Base-by-base conservation (phyloP, 2,797 vertebrate genomes). In the Acipenser ruthenus region DNA sequence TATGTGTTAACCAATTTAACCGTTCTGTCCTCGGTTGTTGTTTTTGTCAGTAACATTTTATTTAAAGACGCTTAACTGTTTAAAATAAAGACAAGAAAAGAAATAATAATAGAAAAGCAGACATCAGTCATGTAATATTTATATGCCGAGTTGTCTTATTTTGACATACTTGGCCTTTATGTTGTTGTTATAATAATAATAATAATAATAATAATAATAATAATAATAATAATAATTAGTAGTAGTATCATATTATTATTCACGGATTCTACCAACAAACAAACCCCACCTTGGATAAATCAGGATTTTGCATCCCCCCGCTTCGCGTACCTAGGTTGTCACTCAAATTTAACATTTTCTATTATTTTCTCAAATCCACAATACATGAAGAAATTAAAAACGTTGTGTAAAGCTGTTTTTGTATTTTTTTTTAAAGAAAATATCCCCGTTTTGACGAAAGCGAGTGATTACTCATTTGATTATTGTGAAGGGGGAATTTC, bases 401-500 rank as follows among this genome's bases (percentile, higher is more conserved):
- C 68, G 72, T 71, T 63, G 72, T 75, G 72, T 68, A 73, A 74
- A 68, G 63, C 50, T 68, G 55, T 72, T 60, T 50, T n/a, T 67
- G 18, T 12, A 76, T 67, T 62, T 58, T 63, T 37, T 37, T 62
- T 58, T 62, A 63, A 55, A 66, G 78, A 84, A 81, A 77, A 79
- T 79, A 63, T 74, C 70, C 73, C 72, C 77, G 82, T 82, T 85
- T 84, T 84, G 80, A 82, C 80, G 79, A 82, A 81, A 84, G 82
- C 75, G 74, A 75, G 73, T 77, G 72, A 82, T 82, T 81, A 81
- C 75, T 58, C 77, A 71, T 76, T 82, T 82, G 82, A 84, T 86
- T 86, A 83, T 79, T 78, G 78, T 78, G 82, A 79, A 83, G 78
- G 87, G 83, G 85, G 83, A 86, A 87, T 93, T 95, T 95, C 90